These are phyloP conservation scores for Sebastes minor DNA, from an alignment of 2,797 vertebrate species.

Conservation along the genomic window DNA sequence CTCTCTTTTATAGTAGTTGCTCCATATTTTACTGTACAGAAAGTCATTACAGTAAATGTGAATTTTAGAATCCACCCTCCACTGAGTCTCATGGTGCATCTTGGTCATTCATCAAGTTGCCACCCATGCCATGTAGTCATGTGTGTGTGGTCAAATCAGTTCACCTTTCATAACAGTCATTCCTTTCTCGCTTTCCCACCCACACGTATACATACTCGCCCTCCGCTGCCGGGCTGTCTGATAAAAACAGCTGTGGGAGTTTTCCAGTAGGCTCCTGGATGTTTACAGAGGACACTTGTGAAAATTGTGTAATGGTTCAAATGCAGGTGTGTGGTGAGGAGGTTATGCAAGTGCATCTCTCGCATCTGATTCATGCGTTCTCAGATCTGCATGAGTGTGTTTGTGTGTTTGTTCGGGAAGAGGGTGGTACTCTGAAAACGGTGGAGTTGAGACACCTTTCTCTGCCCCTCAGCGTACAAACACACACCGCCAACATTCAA, in stretches of 20 bases:
- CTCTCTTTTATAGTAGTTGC: not conserved
- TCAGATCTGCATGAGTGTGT: conserved; percentile 61
- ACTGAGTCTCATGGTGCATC: not conserved
- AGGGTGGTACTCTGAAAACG: conserved; percentile 45
- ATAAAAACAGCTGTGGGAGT: conserved; percentile 26
- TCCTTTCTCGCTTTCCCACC: conserved; percentile 22
- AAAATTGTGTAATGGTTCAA: conserved; percentile 69
- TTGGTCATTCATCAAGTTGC: not conserved
- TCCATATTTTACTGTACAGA: not conserved
- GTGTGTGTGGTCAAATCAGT: not conserved
- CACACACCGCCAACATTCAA: conserved; percentile 60
- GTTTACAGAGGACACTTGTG: conserved; percentile 60
- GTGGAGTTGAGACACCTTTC: conserved; percentile 60
- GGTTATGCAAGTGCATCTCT: conserved; percentile 68
- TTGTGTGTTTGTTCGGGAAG: conserved; percentile 51
- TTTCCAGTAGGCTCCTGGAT: conserved; percentile 40
- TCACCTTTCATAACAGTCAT: conserved; percentile 19
- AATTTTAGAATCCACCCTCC: not conserved
- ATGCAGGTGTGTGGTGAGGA: conserved; percentile 64
- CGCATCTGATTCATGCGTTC: conserved; percentile 70
- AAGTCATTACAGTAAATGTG: not conserved
- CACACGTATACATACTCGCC: not conserved
- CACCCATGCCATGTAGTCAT: not conserved
- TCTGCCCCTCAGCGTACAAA: conserved; percentile 53
- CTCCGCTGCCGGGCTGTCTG: conserved; percentile 7